Percentiles rank a stretch among this genome's conserved stretches.
Conservation (phyloP, 2,797 vertebrate species). For the Mormyrus hasselquistii region DNA sequence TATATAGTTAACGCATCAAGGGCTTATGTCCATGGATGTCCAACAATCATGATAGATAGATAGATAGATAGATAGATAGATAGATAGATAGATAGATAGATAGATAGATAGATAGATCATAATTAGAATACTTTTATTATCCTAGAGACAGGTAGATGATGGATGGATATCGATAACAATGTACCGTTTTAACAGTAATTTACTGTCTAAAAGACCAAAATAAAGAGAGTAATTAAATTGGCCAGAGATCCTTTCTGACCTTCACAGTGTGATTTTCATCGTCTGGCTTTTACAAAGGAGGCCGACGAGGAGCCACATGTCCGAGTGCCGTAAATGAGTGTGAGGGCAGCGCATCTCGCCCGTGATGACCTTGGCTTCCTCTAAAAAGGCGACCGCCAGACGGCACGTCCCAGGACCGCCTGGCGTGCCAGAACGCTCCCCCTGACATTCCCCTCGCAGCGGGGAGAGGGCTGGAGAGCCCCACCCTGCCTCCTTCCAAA, state of each 20-base stretch:
- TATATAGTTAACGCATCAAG: not conserved
- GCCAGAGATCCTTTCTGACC: not conserved
- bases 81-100: not conserved
- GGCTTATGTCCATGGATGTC: not conserved
- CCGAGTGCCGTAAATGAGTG: not conserved
- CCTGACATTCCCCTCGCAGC: too few species aligned
- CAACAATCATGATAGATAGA: not conserved
- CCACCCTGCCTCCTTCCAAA: not conserved
- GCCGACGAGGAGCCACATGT: not conserved
- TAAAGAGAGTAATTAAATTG: not conserved
- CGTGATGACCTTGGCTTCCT: not conserved
- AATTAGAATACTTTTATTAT: too few species aligned
- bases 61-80: not conserved
- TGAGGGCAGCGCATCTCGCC: not conserved
- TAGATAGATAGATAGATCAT: not conserved
- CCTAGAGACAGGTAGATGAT: too few species aligned
- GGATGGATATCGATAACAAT: not conserved
- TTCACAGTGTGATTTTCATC: not conserved
- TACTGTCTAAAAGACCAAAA: not conserved
- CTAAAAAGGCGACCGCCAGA: not conserved
- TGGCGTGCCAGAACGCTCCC: not conserved
- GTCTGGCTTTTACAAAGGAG: not conserved
- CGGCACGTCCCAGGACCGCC: not conserved
- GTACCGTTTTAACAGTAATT: not conserved
- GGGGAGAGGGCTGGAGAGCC: not conserved